These are phyloP conservation scores for Sycophila texana DNA, from an alignment of 2,888 invertebrate species.

Conservation along the genomic window DNA sequence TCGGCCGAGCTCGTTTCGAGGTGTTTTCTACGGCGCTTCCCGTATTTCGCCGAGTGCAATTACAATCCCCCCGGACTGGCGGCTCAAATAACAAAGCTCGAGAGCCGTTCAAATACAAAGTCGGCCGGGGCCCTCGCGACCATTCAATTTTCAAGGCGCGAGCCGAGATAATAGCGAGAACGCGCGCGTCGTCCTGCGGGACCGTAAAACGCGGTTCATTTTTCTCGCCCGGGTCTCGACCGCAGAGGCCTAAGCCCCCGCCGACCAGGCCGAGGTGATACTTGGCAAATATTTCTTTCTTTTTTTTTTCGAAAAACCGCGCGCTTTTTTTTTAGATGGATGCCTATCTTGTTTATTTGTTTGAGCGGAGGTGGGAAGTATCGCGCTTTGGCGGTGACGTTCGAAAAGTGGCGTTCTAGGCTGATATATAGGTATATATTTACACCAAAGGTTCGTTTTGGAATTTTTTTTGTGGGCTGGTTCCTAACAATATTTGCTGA, in stretches of 20 bases:
- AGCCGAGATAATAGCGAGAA: slow-evolving; percentile 37
- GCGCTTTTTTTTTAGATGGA: neutral
- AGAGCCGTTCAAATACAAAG: slow-evolving; percentile 2
- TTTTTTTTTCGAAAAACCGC: slow-evolving; percentile 3
- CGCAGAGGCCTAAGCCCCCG: neutral
- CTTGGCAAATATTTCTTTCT: neutral
- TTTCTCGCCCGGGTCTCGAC: neutral
- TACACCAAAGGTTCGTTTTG: too few species aligned
- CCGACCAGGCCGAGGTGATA: neutral
- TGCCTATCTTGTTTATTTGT: too few species aligned
- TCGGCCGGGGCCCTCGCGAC: slow-evolving; percentile 13
- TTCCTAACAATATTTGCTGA: too few species aligned
- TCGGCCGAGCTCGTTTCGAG: too few species aligned
- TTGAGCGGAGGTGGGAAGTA: too few species aligned
- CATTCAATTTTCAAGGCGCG: slow-evolving; percentile 43
- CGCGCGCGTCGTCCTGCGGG: slow-evolving; percentile 12
- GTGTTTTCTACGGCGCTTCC: too few species aligned
- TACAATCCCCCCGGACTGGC: slow-evolving; percentile 3
- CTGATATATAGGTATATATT: too few species aligned
- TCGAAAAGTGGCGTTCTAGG: too few species aligned
- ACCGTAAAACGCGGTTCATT: slow-evolving; percentile 30
- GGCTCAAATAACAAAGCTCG: slow-evolving; percentile 21
- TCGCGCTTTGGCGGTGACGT: too few species aligned
- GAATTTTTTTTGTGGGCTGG: too few species aligned
- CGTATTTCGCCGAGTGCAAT: slow-evolving; percentile 4